Conservation (phyloP, 2,888 invertebrate genomes). For the Hofmannophila pseudospretella region DNA sequence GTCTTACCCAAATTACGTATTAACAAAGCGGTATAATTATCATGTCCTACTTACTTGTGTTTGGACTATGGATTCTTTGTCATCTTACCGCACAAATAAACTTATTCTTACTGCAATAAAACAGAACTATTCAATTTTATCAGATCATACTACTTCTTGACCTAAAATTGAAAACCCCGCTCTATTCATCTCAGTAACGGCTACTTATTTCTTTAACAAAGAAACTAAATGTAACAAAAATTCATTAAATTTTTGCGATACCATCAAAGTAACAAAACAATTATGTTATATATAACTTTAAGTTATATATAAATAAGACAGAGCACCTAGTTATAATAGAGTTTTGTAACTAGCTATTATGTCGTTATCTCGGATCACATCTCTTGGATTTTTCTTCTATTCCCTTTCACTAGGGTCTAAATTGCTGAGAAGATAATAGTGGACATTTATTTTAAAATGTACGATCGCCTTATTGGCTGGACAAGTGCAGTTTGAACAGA, state of each 20-base stretch:
- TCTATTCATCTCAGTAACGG: neutral
- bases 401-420: conserved; percentile 28
- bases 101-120: too few relatives aligned
- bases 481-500: too few relatives aligned
- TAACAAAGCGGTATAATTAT: too few relatives aligned
- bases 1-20: too few relatives aligned
- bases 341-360: conserved; percentile 26
- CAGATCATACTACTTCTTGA: neutral
- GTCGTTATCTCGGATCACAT: conserved; percentile 29
- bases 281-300: conserved; percentile 20
- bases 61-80: too few relatives aligned
- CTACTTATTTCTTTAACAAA: conserved; percentile 3
- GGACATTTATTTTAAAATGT: neutral
- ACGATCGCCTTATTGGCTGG: too few relatives aligned
- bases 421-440: neutral
- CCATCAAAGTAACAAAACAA: conserved; percentile 18
- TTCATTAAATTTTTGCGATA: conserved; percentile 5
- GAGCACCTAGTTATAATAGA: conserved; percentile 20
- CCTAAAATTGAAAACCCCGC: neutral
- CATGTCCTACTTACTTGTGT: too few relatives aligned
- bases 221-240: neutral
- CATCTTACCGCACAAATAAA: too few relatives aligned
- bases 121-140: too few relatives aligned
- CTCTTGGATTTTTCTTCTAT: conserved; percentile 25
- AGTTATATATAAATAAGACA: too few relatives aligned